Evolutionary conservation across 2,888 invertebrate genomes (phyloP).

Genomic region (Nineta flava): DNA sequence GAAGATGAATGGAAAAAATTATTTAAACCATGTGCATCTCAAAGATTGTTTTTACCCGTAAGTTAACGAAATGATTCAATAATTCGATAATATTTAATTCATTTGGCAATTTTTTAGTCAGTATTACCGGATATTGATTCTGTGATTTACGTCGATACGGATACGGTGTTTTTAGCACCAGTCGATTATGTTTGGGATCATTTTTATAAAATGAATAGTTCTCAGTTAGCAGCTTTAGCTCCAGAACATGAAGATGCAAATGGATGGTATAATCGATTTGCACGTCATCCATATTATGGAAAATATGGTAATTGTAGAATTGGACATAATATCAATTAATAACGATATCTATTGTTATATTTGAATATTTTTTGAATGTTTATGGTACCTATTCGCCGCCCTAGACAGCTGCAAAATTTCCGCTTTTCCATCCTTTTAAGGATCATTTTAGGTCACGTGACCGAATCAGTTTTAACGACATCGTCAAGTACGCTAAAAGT

Average conservation of each 20-base stretch:
- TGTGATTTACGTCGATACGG: slow-evolving; percentile 84
- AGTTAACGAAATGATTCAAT: slow-evolving; percentile 21
- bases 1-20: slow-evolving; percentile 70
- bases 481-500: too few relatives aligned
- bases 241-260: slow-evolving; percentile 87
- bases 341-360: neutral
- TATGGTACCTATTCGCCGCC: too few relatives aligned
- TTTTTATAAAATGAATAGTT: slow-evolving; percentile 64
- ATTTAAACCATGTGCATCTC: slow-evolving; percentile 89
- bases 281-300: slow-evolving; percentile 87
- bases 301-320: slow-evolving; percentile 56
- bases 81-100: neutral
- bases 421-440: too few relatives aligned
- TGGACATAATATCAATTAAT: neutral
- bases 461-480: too few relatives aligned
- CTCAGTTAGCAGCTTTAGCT: slow-evolving; percentile 74
- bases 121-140: slow-evolving; percentile 65
- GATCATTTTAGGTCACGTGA: slow-evolving; percentile 4
- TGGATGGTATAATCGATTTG: slow-evolving; percentile 94
- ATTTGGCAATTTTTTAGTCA: slow-evolving; percentile 38
- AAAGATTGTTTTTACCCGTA: slow-evolving; percentile 85
- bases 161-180: slow-evolving; percentile 74
- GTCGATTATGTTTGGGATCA: slow-evolving; percentile 69
- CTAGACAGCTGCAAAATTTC: too few relatives aligned
- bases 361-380: too few relatives aligned